Base-by-base conservation (phyloP, 1,140 invertebrate genomes). In the Steinernema feltiae region DNA sequence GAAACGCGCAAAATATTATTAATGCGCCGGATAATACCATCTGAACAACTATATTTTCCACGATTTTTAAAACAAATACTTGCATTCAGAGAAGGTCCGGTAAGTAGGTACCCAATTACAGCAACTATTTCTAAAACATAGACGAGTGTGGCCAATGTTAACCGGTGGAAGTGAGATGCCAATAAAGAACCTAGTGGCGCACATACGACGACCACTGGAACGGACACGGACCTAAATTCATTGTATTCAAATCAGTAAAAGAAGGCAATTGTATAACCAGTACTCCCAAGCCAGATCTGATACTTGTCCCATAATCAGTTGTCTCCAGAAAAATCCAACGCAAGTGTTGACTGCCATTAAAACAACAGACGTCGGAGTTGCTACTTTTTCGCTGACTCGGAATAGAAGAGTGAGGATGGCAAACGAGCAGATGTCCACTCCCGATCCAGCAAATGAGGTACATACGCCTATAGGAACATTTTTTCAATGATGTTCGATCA, bases 301-400 rank as follows among this genome's bases (percentile, higher is more conserved):
- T 7, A 63, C 53, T 27, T 74, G 1, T 24, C 3, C 35, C 1
- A 73, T 71, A 1, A 71, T 71, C 15, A 63, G 24, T 21, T 63
- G 53, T 12, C 53, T 7, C 53, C 32, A 70, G 21, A 72, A 29
- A 71, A 74, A 27, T 1, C 63, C 30, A 29, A 30, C 48, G 71
- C n/a, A 48, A 72, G 73, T 48, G 48, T 73, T 63, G 7, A 63
- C 53, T 74, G 79, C 84, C 84, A 85, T 85, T 12, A 83, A 69
- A 27, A 86, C 79, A 31, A 85, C 80, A 2, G 84, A 84, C 3
- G 84, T 85, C 32, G 84, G 84, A 30, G 84, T 86, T 15, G 84
- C 84, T 3, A 63, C 53, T 35, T 85, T 85, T 75, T 85, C 83
- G 30, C 70, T 71, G 1, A 86, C 73, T 1, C 84, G 80, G 74